Evolutionary conservation across 1,140 invertebrate genomes (phyloP).

Genomic region (Oncopodura yosiiana): DNA sequence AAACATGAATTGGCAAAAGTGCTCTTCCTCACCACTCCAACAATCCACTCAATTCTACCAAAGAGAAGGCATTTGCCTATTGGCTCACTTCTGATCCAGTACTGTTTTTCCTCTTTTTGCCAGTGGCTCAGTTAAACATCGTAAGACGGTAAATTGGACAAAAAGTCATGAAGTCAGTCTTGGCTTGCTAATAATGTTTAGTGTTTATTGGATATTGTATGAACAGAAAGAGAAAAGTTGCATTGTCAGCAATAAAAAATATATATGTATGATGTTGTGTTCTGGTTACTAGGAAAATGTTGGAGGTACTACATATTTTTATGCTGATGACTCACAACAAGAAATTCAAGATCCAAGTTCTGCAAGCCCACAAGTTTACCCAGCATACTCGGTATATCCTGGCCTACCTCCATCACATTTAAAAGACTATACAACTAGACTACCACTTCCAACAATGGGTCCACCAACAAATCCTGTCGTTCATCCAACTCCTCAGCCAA

Average conservation of each 20-base stretch:
- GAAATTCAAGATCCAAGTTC: constrained; percentile 19
- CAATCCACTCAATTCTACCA: too few species aligned
- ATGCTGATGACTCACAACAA: constrained; percentile 45
- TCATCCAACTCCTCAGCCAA: constrained; percentile 34
- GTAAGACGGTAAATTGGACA: too few species aligned
- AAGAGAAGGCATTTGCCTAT: too few species aligned
- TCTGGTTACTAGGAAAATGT: constrained; percentile 86
- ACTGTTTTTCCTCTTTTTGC: too few species aligned
- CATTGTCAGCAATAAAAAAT: not conserved
- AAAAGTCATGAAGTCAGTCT: too few species aligned
- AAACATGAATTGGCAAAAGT: too few species aligned
- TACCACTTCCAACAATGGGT: not conserved
- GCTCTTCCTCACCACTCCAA: too few species aligned
- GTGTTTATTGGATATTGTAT: constrained; percentile 37
- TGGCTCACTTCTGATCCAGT: too few species aligned
- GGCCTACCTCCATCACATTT: constrained; percentile 57
- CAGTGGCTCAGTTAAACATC: too few species aligned
- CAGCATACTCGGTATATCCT: constrained; percentile 52
- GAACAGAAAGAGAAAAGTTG: not conserved
- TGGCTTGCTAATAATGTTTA: too few species aligned
- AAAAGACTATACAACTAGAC: constrained; percentile 31
- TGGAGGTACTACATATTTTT: constrained; percentile 89
- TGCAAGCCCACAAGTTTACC: constrained; percentile 36
- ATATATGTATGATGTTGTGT: constrained; percentile 9
- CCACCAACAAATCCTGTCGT: constrained; percentile 18